Conservation (phyloP, 1,140 invertebrate species). For the Drosophila obscura region DNA sequence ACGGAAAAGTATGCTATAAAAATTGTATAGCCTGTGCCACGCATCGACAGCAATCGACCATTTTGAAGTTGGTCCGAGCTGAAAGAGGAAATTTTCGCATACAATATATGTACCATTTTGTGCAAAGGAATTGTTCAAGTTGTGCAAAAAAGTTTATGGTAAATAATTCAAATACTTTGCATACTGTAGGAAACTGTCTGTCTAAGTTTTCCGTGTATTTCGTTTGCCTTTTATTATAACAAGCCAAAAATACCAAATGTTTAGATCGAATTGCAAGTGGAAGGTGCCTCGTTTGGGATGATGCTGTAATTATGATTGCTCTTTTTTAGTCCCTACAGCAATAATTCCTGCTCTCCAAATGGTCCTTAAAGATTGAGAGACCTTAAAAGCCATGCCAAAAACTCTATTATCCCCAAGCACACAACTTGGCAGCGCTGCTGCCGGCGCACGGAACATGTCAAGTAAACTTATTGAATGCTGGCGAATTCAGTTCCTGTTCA, state of each 20-base stretch:
- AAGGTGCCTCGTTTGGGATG: not conserved
- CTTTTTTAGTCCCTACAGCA: slow-evolving; percentile 6
- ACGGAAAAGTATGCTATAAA: slow-evolving; percentile 79
- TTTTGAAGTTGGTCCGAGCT: slow-evolving; percentile 16
- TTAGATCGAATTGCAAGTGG: not conserved
- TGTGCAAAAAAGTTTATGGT: slow-evolving; percentile 61
- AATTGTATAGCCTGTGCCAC: slow-evolving; percentile 67
- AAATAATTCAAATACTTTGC: slow-evolving; percentile 74
- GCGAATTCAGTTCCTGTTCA: slow-evolving; percentile 61
- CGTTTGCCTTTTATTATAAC: slow-evolving; percentile 38
- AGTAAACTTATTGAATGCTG: slow-evolving; percentile 67
- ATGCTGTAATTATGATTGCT: not conserved
- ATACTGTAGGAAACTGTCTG: slow-evolving; percentile 30
- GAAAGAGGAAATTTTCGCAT: slow-evolving; percentile 8
- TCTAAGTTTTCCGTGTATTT: slow-evolving; percentile 25
- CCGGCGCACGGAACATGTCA: slow-evolving; percentile 24
- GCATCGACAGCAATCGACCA: slow-evolving; percentile 65
- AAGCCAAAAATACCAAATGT: slow-evolving; percentile 28
- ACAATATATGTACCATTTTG: slow-evolving; percentile 37
- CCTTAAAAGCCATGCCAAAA: slow-evolving; percentile 4
- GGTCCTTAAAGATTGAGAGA: not conserved
- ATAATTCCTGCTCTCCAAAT: slow-evolving; percentile 3
- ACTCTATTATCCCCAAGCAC: slow-evolving; percentile 5
- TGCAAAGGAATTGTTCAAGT: slow-evolving; percentile 44
- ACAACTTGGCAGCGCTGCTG: slow-evolving; percentile 27